Evolutionary conservation across 1,140 invertebrate species (phyloP).

Genomic region (Homarus americanus): DNA sequence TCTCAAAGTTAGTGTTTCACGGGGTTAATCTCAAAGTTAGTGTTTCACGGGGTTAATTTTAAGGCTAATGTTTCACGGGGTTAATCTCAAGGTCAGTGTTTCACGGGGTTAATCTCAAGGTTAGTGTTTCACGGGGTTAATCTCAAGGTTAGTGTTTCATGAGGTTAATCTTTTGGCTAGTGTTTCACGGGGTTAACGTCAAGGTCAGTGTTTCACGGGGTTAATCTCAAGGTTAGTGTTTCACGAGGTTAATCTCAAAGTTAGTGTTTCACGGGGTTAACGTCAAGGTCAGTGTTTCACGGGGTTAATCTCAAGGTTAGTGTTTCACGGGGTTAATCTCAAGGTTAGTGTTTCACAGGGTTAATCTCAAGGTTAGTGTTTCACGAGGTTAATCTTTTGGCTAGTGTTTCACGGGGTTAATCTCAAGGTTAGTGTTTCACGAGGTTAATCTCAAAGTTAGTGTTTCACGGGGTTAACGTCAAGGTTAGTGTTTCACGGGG

Average conservation of each 20-base stretch:
- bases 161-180: no score
- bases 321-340: not conserved
- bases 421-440: not conserved
- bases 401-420: not conserved
- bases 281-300: not conserved
- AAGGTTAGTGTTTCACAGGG: not conserved
- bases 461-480: not conserved
- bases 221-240: not conserved
- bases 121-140: no score
- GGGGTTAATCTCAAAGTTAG: no score
- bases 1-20: no score
- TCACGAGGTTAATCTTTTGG: no score
- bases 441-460: not conserved
- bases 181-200: not conserved
- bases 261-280: not conserved
- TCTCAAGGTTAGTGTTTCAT: no score
- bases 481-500: not conserved
- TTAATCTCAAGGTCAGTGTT: no score
- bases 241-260: not conserved
- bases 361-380: not conserved
- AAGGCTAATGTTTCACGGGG: no score
- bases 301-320: not conserved
- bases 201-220: not conserved
- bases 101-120: no score
- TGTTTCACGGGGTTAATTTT: no score